Evolutionary conservation across 2,888 invertebrate genomes (phyloP), one percentile per base, ranked within the genome.

Genomic region (Pseudococcus viburni): DNA sequence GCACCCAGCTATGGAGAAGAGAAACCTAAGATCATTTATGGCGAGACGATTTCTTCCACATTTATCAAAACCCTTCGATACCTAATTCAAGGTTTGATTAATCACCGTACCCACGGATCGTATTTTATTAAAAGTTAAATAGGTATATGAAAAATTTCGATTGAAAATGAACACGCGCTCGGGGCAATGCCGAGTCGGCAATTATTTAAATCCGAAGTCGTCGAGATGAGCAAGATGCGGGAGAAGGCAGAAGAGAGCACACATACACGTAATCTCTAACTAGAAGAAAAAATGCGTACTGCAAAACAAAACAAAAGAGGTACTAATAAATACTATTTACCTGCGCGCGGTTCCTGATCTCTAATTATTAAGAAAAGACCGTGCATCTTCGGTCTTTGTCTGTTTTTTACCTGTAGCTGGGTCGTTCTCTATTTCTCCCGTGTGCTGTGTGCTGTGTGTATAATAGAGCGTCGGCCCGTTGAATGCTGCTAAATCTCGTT

Each of bases 281-380:
- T 46, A 46, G 8, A 46, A 46, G 46, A 85, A 51, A 85, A 85
- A 85, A 85, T 55, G 39, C 42, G 85, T 55, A 86, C 19, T 86
- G 86, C 86, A 68, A 86, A 86, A 86, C 64, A 64, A 86, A 86
- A 86, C 86, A 86, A 86, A 86, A 86, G 86, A 86, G 86, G 86
- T 86, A 86, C 86, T 86, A 86, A 86, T 86, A 86, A 68, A 86
- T 86, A 86, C 86, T 86, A 86, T 86, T 86, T 86, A 86, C 68
- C 59, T 33, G 86, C 86, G 85, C 86, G 86, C 86, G 86, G 86
- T 86, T 64, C 86, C 86, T 86, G 64, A 68, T 86, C 86, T 86
- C 68, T 86, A 86, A 86, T 86, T 86, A 86, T 86, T 68, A 42
- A 85, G 39, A 85, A 59, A 55, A 39, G 85, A 59, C 64, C 59